Conservation (phyloP, 2,888 invertebrate genomes). For the Conops quadrifasciatus region DNA sequence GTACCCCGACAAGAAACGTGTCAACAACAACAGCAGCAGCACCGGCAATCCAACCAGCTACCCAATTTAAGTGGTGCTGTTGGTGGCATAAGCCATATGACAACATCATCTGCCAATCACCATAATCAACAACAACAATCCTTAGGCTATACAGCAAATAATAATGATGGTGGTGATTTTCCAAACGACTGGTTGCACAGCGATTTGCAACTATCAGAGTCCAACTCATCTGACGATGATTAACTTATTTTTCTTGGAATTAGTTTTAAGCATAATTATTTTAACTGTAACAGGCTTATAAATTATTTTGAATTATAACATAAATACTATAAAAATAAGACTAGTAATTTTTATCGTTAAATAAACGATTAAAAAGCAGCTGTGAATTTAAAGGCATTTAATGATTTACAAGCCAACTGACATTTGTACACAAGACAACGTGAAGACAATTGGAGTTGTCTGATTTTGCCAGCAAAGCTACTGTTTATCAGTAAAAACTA, state of each 20-base stretch:
- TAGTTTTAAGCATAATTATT: slow-evolving; percentile 40
- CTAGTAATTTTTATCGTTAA: not conserved
- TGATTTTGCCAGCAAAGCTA: too few relatives aligned
- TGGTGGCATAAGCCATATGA: slow-evolving; percentile 52
- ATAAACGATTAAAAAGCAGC: not conserved
- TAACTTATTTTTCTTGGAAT: slow-evolving; percentile 34
- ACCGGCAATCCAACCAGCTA: slow-evolving; percentile 47
- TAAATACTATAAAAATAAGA: not conserved
- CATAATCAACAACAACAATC: slow-evolving; percentile 49
- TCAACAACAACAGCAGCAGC: slow-evolving; percentile 47
- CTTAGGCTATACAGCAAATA: slow-evolving; percentile 57
- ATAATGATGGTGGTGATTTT: slow-evolving; percentile 52
- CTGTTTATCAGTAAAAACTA: too few relatives aligned
- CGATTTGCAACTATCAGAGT: slow-evolving; percentile 87
- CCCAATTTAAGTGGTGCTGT: slow-evolving; percentile 55
- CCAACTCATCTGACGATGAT: slow-evolving; percentile 78
- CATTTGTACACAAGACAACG: too few relatives aligned
- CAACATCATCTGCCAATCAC: slow-evolving; percentile 40
- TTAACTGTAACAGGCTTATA: slow-evolving; percentile 36
- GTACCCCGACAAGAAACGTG: slow-evolving; percentile 38
- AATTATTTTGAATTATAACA: slow-evolving; percentile 29
- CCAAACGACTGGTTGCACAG: slow-evolving; percentile 74
- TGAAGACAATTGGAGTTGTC: too few relatives aligned
- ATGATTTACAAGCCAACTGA: too few relatives aligned
- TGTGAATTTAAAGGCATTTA: not conserved